Percentiles rank a stretch among this genome's conserved stretches.
phyloP scores from a whole-genome alignment of 2,888 invertebrate species.

The Teleiodes luculella region DNA sequence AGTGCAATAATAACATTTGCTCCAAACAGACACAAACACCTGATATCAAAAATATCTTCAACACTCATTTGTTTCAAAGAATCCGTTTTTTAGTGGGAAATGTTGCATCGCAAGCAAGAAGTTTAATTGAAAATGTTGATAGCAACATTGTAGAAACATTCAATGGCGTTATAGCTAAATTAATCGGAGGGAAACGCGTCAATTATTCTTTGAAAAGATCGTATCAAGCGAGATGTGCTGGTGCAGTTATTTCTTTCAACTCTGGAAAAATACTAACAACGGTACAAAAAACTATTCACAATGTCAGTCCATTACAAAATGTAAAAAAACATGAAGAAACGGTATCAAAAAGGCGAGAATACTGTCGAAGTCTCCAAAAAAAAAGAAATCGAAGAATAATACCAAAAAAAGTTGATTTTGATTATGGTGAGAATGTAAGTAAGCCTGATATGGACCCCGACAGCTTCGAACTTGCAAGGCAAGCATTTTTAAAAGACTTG shows the following conservation, averaged over 20 bases:
- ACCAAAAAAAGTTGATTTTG: constrained; percentile 24
- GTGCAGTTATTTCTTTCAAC: constrained; percentile 36
- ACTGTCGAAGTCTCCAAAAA: constrained; percentile 15
- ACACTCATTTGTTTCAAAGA: too few species aligned
- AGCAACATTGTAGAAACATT: constrained; percentile 35
- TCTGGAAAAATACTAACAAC: constrained; percentile 11
- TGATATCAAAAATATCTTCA: too few species aligned
- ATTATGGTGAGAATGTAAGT: constrained; percentile 10
- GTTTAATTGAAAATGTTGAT: constrained; percentile 25
- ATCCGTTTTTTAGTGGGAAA: constrained; percentile 8
- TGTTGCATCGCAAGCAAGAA: constrained; percentile 16
- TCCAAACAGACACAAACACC: not conserved
- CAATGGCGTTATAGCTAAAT: constrained; percentile 33
- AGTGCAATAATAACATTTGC: constrained; percentile 6
- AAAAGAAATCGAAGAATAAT: constrained; percentile 13
- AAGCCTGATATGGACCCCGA: constrained; percentile 23
- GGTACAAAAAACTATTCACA: not conserved
- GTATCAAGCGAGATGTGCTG: constrained; percentile 34
- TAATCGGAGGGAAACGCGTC: constrained; percentile 37
- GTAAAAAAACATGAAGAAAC: constrained; percentile 19
- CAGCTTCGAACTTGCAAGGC: constrained; percentile 17
- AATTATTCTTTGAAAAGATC: constrained; percentile 26
- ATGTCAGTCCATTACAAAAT: constrained; percentile 12
- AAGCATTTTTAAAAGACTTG: constrained; percentile 22
- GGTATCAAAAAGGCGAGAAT: constrained; percentile 21